Base-by-base conservation (phyloP, 1,140 invertebrate species). In the Caenorhabditis tropicalis region DNA sequence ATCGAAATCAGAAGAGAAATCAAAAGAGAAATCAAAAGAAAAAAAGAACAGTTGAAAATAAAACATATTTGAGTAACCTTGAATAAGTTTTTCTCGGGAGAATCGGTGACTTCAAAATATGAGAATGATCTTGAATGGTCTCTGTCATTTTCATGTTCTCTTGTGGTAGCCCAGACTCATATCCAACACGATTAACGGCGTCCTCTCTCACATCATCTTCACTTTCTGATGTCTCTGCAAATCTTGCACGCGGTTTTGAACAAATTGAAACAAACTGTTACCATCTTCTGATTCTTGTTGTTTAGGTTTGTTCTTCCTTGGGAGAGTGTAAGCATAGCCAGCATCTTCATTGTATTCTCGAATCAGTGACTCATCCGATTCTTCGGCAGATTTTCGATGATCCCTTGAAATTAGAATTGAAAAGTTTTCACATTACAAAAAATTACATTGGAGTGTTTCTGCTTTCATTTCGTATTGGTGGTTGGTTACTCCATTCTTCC, bases 51-150 rank as follows among this genome's bases (percentile, higher is more conserved):
- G n/a, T n/a, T n/a, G n/a, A n/a, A n/a, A n/a, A n/a, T n/a, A n/a
- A 43, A 43, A 43, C 39, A 43, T 5, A 6, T 43, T 43, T 43
- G 12, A 27, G 36, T n/a, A 24, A 74, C 65, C 65, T 74, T 74
- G 65, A 74, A 74, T 74, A 74, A 21, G 65, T 74, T 74, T 74
- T 74, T 74, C 65, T 74, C 24, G 65, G 65, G 10, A 74, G 36
- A 74, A 74, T 31, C 24, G 65, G 65, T 36, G 65, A 74, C 43
- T 74, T 74, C 36, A 74, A 74, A 74, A 74, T 74, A 43, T 74
- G 65, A 39, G 65, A 74, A 74, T 74, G 65, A 43, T 74, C 65
- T 39, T 74, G 65, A 33, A 74, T 74, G 19, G 65, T 74, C 36
- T 74, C 65, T 12, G n/a, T 24, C 65, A 43, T 27, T 24, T 74